Base-by-base conservation (phyloP, 1,140 invertebrate genomes). In the Pararge aegeria region DNA sequence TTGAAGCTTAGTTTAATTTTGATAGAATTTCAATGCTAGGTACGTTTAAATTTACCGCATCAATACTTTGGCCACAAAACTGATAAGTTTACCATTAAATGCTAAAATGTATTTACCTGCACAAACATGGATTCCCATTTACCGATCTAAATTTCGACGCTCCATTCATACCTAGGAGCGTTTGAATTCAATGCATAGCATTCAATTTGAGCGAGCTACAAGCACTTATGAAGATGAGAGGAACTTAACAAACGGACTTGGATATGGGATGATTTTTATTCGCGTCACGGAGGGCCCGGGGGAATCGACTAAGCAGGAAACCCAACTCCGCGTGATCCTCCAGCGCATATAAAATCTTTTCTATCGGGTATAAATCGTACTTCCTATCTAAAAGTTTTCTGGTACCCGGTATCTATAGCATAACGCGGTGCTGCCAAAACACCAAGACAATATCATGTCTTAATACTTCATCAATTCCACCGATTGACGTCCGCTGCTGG, bases 281-380 rank as follows among this genome's bases (percentile, higher is more conserved):
- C 65, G n/a, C 37, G 48, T 50, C 65, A 64, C 65, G 65, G 29
- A 42, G 21, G 15, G 29, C 29, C 57, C 54, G 30, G 29, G 55
- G 64, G 68, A 73, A 78, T 83, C 73, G 78, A 75, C 78, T 78
- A 78, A 55, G 55, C 51, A 30, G 50, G 74, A 65, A 73, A 72
- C 73, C 67, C 68, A 68, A 80, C 66, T 42, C 75, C 68, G 61
- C 66, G 27, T 20, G 16, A 42, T 18, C 76, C 76, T 78, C 70
- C 53, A 46, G 73, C 66, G 70, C 70, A 69, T 60, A 74, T 69
- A 64, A 76, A 77, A 79, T 81, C 73, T 80, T 75, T 62, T 0
- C 7, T 34, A 9, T 27, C 5, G 27, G 0, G 5, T 27, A 4
- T 27, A 27, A 7, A 3, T 27, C 24, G 3, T 4, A 7, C 24